Base-by-base conservation (phyloP, 2,113 vertebrate species). In the Siniperca knerii region DNA sequence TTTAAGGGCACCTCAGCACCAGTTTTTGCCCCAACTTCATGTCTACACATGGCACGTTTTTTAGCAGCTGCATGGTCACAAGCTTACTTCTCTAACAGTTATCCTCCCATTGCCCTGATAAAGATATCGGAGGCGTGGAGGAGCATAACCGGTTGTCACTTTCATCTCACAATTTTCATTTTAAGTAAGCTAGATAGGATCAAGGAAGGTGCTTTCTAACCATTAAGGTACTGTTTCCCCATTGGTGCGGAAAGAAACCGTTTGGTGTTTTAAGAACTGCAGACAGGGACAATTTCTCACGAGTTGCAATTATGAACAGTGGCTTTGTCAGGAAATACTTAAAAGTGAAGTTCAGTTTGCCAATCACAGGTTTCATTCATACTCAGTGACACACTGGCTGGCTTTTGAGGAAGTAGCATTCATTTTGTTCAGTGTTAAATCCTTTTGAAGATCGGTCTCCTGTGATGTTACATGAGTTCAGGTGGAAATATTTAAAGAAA, bases 271-370 rank as follows among this genome's bases (percentile, higher is more conserved):
- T 23, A 82, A 72, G 69, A 91, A 87, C 50, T 86, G 46, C 84
- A 89, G 75, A 85, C 46, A 16, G 44, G 29, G 73, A 46, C 77
- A 67, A 15, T 89, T 86, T 85, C 58, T 42, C 35, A 68, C 62
- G 77, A 65, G 33, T 25, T 82, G n/a, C 65, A 88, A 87, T 90
- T 86, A 87, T 88, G 77, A 90, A 52, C 48, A 69, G 66, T 57
- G 37, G 75, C 73, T 92, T 90, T 87, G 71, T 82, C 42, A 68
- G 80, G 77, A 92, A 80, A 86, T 82, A 40, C 77, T 87, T 91
- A 79, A 83, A 87, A 84, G 70, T 61, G 37, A 87, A 88, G 77
- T 88, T 90, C 67, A 82, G 70, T 87, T 90, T 84, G 65, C 81
- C 84, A 86, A 62, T 89, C 86, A 78, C 40, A 84, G 71, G 64